Conservation (phyloP, 2,113 vertebrate species). For the Tretioscincus oriximinensis region DNA sequence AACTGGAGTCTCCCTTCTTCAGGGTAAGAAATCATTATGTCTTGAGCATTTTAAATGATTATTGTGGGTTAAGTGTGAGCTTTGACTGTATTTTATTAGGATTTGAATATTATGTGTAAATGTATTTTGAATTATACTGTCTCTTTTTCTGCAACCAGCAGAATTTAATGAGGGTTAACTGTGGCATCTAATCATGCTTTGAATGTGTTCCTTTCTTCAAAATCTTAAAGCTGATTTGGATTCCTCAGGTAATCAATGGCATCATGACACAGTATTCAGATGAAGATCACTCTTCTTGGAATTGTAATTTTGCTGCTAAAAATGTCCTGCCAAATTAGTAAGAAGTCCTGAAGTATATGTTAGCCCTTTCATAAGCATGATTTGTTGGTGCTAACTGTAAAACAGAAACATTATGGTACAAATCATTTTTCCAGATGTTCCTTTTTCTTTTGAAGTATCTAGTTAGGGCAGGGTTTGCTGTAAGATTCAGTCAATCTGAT, state of each 20-base stretch:
- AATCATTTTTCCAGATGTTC: not conserved
- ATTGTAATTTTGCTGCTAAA: not conserved
- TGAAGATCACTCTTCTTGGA: not conserved
- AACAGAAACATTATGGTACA: not conserved
- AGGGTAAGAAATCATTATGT: slow-evolving; percentile 8
- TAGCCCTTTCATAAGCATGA: not conserved
- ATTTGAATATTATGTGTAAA: not conserved
- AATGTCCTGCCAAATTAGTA: not conserved
- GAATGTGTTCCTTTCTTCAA: not conserved
- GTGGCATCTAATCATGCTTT: not conserved
- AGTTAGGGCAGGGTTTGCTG: not conserved
- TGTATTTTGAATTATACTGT: not conserved
- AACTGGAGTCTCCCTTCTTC: slow-evolving; percentile 11
- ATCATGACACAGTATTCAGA: not conserved
- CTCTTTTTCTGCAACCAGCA: not conserved
- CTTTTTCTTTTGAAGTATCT: not conserved
- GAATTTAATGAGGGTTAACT: not conserved
- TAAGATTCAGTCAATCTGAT: not conserved
- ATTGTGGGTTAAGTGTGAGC: not conserved
- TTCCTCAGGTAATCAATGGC: not conserved
- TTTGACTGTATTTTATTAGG: not conserved
- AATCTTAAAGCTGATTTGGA: not conserved
- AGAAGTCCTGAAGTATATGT: not conserved
- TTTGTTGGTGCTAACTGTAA: not conserved
- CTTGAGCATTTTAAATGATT: not conserved